These are phyloP conservation scores for Brachionus rubens DNA, from an alignment of 1,140 invertebrate species.

Conservation along the genomic window DNA sequence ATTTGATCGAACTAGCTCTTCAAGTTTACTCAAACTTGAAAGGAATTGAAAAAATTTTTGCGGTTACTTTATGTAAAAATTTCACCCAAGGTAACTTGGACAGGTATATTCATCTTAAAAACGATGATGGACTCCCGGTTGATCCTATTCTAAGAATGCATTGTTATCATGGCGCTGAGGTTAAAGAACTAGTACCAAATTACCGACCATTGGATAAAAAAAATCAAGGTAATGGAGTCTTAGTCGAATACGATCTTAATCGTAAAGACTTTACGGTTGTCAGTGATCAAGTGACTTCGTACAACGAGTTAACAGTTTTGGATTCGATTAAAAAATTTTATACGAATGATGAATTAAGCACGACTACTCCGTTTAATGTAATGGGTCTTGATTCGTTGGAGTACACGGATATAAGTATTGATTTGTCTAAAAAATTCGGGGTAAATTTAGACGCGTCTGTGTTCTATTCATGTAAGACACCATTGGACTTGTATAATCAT, in stretches of 20 bases:
- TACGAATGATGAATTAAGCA: not conserved
- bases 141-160: not conserved
- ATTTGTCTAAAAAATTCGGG: not conserved
- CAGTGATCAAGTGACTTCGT: not conserved
- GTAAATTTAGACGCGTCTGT: not conserved
- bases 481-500: not conserved
- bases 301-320: not conserved
- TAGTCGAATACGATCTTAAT: not conserved
- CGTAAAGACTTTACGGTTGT: too few species aligned
- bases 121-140: not conserved
- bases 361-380: not conserved
- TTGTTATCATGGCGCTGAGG: not conserved
- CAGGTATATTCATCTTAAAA: not conserved
- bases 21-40: not conserved
- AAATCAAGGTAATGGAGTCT: not conserved
- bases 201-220: not conserved
- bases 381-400: not conserved
- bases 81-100: not conserved
- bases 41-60: slow-evolving; percentile 19
- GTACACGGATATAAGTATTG: slow-evolving; percentile 1
- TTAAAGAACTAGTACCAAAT: not conserved
- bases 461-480: not conserved
- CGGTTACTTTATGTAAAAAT: slow-evolving; percentile 9
- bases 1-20: not conserved
- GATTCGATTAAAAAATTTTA: not conserved